Evolutionary conservation across 1,140 invertebrate species (phyloP).

Genomic region (Xylocopa sonorina): DNA sequence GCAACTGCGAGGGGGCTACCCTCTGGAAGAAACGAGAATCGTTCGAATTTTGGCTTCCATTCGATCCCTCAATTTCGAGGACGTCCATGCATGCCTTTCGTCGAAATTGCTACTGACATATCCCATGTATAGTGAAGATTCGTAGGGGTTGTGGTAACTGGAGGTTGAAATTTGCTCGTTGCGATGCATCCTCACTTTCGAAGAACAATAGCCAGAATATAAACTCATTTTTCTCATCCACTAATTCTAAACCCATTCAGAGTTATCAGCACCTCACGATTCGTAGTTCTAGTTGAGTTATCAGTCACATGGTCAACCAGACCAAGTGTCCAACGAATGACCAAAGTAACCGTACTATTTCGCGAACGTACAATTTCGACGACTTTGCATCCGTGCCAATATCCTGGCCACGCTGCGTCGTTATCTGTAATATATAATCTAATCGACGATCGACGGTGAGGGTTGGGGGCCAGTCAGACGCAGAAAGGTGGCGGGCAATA

Average conservation of each 20-base stretch:
- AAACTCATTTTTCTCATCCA: too few relatives aligned
- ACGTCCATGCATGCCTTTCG: background rate
- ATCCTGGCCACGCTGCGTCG: background rate
- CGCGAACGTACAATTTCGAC: background rate
- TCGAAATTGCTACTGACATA: background rate
- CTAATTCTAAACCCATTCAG: too few relatives aligned
- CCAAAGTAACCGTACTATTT: background rate
- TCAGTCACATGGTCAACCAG: background rate
- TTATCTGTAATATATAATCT: conserved; percentile 56
- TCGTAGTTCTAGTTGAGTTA: too few relatives aligned
- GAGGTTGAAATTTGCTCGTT: background rate
- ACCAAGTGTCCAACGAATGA: background rate
- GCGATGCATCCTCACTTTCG: background rate
- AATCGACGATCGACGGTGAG: conserved; percentile 51
- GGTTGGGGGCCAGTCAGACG: conserved; percentile 34
- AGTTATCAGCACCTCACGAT: too few relatives aligned
- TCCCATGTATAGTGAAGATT: background rate
- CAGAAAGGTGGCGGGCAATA: conserved; percentile 49
- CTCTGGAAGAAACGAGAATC: background rate
- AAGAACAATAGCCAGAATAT: too few relatives aligned
- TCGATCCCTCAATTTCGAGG: background rate
- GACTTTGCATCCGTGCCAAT: too few relatives aligned
- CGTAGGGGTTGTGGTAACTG: background rate
- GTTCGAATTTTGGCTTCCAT: background rate
- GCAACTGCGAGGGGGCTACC: background rate